Percentiles rank a stretch among this genome's conserved stretches.
Conservation (phyloP, 2,797 vertebrate species). For the Erpetoichthys calabaricus region DNA sequence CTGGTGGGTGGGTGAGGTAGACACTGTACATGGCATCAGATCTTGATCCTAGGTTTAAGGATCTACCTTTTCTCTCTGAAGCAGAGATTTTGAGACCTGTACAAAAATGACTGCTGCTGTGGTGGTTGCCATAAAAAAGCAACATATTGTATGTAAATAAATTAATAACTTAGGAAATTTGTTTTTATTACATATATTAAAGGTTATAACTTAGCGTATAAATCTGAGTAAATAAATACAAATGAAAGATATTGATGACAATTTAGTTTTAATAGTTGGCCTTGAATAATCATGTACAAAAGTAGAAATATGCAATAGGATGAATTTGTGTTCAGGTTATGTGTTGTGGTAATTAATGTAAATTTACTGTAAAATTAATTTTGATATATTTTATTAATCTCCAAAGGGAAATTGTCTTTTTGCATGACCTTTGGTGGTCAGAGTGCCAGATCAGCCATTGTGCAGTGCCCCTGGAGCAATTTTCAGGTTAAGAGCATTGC, state of each 20-base stretch:
- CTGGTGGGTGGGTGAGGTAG: background rate
- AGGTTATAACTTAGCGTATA: too few species aligned
- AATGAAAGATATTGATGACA: background rate
- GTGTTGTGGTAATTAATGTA: conserved; percentile 3
- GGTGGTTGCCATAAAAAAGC: conserved; percentile 18
- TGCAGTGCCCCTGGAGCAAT: too few species aligned
- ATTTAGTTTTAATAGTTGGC: conserved; percentile 10
- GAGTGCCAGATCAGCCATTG: too few species aligned
- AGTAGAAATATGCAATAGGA: conserved; percentile 6
- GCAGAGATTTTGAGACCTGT: conserved; percentile 6
- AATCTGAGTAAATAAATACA: too few species aligned
- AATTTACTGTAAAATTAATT: background rate
- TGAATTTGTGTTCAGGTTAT: conserved; percentile 4
- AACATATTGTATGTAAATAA: conserved; percentile 14
- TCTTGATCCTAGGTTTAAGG: conserved; percentile 17
- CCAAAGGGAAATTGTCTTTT: too few species aligned
- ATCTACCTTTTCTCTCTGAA: conserved; percentile 15
- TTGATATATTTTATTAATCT: too few species aligned
- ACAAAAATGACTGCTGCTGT: conserved; percentile 12
- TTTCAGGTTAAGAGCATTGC: too few species aligned
- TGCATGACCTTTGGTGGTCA: too few species aligned
- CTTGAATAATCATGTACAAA: conserved; percentile 7
- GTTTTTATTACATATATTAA: background rate
- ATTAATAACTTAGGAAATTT: conserved; percentile 9
- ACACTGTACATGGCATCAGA: conserved; percentile 12